Evolutionary conservation across 2,888 invertebrate species (phyloP).

Genomic region (Agonum fuliginosum): DNA sequence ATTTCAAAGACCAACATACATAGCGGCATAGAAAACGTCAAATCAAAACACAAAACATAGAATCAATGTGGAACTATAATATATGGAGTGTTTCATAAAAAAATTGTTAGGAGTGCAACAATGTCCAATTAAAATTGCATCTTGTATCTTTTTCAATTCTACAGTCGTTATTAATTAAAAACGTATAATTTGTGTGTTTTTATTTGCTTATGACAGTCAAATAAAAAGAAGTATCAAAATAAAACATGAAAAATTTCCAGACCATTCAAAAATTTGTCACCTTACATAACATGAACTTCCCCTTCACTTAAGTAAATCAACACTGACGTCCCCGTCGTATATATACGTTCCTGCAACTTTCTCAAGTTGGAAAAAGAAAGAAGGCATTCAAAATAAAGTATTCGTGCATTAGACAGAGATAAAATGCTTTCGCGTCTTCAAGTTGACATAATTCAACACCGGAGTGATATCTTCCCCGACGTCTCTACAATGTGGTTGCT

Average conservation of each 20-base stretch:
- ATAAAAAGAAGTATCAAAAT: too few relatives aligned
- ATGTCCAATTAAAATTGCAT: too few relatives aligned
- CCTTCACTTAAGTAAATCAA: background rate
- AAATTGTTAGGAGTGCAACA: too few relatives aligned
- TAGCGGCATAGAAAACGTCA: too few relatives aligned
- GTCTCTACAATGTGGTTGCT: slow-evolving; percentile 13
- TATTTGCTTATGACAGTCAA: too few relatives aligned
- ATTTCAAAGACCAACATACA: too few relatives aligned
- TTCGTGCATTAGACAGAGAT: slow-evolving; percentile 25
- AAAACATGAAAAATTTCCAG: background rate
- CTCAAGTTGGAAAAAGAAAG: background rate
- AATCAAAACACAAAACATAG: too few relatives aligned
- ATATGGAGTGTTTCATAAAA: too few relatives aligned
- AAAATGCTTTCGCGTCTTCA: slow-evolving; percentile 26
- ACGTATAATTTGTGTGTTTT: too few relatives aligned
- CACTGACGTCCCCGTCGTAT: background rate
- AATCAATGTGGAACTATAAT: too few relatives aligned
- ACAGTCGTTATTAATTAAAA: too few relatives aligned
- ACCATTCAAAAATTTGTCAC: background rate
- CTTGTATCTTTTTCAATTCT: too few relatives aligned
- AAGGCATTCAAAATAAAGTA: slow-evolving; percentile 15
- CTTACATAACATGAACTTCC: background rate
- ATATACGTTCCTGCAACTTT: background rate
- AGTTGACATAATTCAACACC: slow-evolving; percentile 51
- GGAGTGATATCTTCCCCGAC: slow-evolving; percentile 44